Base-by-base conservation (phyloP, 2,797 vertebrate genomes). In the Rachycentron canadum region DNA sequence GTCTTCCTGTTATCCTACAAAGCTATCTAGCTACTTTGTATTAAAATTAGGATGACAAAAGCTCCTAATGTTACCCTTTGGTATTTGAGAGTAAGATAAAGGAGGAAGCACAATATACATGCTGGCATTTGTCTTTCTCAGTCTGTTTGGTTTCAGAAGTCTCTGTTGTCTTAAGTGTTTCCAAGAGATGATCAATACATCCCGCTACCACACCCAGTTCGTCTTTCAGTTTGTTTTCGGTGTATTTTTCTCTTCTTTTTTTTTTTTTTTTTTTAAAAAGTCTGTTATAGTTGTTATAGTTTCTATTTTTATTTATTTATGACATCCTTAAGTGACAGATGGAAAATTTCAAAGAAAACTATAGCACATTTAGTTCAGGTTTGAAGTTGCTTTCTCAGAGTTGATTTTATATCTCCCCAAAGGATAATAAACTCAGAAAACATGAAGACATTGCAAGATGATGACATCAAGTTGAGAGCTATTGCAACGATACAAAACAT, bases 11-110 rank as follows among this genome's bases (percentile, higher is more conserved):
- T 82, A 79, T 85, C 79, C 83, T 77, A 80, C 81, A 83, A 86
- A 85, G 67, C 75, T 73, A 73, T 81, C 41, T 53, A 32, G 50
- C 73, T 83, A 60, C 68, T 76, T 81, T 86, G 74, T 87, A 86
- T 83, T 85, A 79, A 88, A 85, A 88, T 85, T 58, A 76, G 68
- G 53, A 66, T 59, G 83, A 81, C 62, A 81, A 81, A 89, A 86
- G 55, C 61, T 67, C 59, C 28, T 69, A 78, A 83, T 62, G 63
- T 78, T 81, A 63, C 63, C 59, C 25, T 80, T 74, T 84, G 34
- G 81, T 85, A 80, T 86, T 88, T 86, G 47, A 63, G 77, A 70
- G 40, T 61, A 76, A 81, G 75, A 81, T 84, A 82, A 86, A 88
- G 52, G 45, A 58, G 47, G 74, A 70, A 63, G 38, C 67, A 49